These are phyloP conservation scores for Corvus hawaiiensis DNA, from an alignment of 2,113 vertebrate species.

Conservation along the genomic window DNA sequence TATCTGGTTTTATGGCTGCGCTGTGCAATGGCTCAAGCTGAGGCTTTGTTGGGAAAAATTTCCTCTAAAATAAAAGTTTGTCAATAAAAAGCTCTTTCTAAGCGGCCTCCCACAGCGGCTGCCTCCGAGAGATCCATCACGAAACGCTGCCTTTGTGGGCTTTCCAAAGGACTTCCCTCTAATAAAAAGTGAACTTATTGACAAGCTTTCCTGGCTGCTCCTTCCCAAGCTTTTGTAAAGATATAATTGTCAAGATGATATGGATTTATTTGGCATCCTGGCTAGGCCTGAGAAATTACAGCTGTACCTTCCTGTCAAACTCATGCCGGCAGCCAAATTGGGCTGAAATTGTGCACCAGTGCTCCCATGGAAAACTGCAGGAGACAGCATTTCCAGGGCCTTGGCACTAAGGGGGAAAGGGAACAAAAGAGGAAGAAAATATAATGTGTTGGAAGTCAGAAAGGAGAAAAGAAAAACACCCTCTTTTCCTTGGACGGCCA, in stretches of 20 bases:
- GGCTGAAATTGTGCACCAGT: not conserved
- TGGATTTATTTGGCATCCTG: conserved; percentile 32
- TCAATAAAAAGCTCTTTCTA: conserved; percentile 9
- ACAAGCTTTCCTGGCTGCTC: not conserved
- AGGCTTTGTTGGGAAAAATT: not conserved
- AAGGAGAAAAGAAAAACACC: fast-evolving
- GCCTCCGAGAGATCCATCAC: not conserved
- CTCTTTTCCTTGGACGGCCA: not conserved
- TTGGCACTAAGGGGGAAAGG: fast-evolving
- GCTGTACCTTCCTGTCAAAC: not conserved
- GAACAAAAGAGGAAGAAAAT: no score
- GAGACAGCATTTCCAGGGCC: not conserved
- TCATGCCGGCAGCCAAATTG: not conserved
- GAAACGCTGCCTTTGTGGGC: not conserved
- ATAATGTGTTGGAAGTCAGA: not conserved
- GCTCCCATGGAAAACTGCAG: not conserved
- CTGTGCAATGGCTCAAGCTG: not conserved
- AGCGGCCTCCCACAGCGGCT: not conserved
- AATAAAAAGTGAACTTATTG: not conserved
- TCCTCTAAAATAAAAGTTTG: not conserved
- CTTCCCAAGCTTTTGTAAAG: conserved; percentile 9
- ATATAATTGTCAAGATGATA: conserved; percentile 35
- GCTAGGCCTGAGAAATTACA: conserved; percentile 2
- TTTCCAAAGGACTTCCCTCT: not conserved
- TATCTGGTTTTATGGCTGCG: not conserved